phyloP scores from a whole-genome alignment of 2,888 invertebrate genomes.

The Psylliodes chrysocephalus region DNA sequence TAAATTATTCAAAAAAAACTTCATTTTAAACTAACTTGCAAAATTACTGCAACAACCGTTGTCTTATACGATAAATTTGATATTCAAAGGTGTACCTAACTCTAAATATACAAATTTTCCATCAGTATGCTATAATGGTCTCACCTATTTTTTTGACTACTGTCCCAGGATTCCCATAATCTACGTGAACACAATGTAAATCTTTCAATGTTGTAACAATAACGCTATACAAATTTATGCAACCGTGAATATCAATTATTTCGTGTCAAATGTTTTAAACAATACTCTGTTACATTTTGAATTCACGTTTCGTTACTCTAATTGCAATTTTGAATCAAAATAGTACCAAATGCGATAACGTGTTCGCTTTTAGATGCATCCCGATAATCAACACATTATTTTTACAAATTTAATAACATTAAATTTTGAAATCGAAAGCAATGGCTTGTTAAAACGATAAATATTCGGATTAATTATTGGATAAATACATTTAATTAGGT shows the following conservation, averaged over 20 bases:
- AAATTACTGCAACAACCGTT: too few species aligned
- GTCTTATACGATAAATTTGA: too few species aligned
- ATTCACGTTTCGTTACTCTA: constrained; percentile 9
- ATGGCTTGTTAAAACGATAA: too few species aligned
- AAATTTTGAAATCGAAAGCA: too few species aligned
- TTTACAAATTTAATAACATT: too few species aligned
- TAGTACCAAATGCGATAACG: too few species aligned
- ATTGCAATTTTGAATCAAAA: not conserved
- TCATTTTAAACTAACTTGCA: too few species aligned
- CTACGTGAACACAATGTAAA: not conserved
- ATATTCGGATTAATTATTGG: too few species aligned
- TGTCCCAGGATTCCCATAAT: not conserved
- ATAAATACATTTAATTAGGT: too few species aligned
- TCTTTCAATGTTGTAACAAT: not conserved
- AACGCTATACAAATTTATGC: not conserved
- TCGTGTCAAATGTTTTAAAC: constrained; percentile 18
- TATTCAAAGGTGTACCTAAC: not conserved
- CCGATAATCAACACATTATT: too few species aligned
- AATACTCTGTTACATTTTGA: constrained; percentile 10
- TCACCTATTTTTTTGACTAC: constrained; percentile 1
- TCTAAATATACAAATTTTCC: not conserved
- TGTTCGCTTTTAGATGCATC: too few species aligned
- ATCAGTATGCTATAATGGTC: not conserved
- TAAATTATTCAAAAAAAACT: too few species aligned
- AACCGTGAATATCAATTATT: constrained; percentile 20